These are phyloP conservation scores for Homalodisca vitripennis DNA, from an alignment of 1,140 invertebrate species.

Conservation along the genomic window DNA sequence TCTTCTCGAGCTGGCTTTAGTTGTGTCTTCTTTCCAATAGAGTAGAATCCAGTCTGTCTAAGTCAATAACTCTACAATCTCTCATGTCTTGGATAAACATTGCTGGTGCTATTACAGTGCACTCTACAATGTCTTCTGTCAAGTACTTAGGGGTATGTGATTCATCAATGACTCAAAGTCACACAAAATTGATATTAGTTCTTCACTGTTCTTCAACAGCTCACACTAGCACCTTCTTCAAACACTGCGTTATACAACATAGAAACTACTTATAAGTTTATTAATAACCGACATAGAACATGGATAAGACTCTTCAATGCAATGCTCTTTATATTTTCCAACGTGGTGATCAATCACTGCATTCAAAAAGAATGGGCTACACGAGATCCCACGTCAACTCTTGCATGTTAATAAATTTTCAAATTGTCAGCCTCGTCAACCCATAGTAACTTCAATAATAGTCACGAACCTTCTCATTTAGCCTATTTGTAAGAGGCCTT, in stretches of 20 bases:
- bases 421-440: too few species aligned
- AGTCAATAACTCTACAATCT: constrained; percentile 37
- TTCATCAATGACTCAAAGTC: constrained; percentile 41
- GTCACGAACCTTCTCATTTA: too few species aligned
- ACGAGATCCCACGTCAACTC: too few species aligned
- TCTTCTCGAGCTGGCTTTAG: constrained; percentile 8
- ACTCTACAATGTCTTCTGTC: constrained; percentile 33
- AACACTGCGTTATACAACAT: constrained; percentile 24
- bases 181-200: constrained; percentile 26
- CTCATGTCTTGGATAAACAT: constrained; percentile 41
- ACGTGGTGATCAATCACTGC: too few species aligned
- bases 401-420: too few species aligned
- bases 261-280: too few species aligned
- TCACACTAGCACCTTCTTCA: constrained; percentile 26
- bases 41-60: not conserved
- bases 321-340: too few species aligned
- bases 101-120: constrained; percentile 29
- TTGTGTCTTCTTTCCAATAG: not conserved
- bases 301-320: too few species aligned
- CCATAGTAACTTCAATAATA: too few species aligned
- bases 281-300: too few species aligned
- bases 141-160: constrained; percentile 42
- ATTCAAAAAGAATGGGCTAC: too few species aligned
- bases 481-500: too few species aligned
- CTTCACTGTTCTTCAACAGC: constrained; percentile 23